Evolutionary conservation across 2,888 invertebrate species (phyloP), one percentile per base, ranked within the genome.

Genomic region (Geotrupes spiniger): DNA sequence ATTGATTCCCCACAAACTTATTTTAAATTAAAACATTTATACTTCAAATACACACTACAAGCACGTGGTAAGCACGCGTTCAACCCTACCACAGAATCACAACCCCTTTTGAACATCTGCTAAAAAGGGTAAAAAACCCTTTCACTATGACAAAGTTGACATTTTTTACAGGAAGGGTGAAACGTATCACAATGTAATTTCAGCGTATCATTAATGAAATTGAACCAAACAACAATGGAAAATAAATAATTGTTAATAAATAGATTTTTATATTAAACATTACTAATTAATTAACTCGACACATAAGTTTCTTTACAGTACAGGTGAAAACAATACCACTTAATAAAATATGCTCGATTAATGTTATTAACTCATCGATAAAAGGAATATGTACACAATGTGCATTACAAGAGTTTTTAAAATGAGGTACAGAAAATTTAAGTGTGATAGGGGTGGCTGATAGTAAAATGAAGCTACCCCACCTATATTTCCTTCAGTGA

Each of bases 41-140:
- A 10, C 12, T 33, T 33, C 5, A 33, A 33, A 14, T 17, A 25
- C 48, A 33, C 33, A 31, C 27, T 38, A 14, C 44, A 40, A 27
- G 21, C 54, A 46, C 49, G 51, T 47, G 51, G 3, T 36, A 11
- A 10, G 25, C 47, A 46, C 44, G 46, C 36, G 37, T 45, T 33
- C 33, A 38, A 49, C 42, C 43, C 49, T 39, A 37, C 36, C 33
- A 38, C 33, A 36, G 33, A 40, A 21, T 42, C 26, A 29, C 42
- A 33, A 49, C 53, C 53, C 51, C 47, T 47, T 50, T 47, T 10
- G 41, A 52, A 41, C 52, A 56, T 48, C 54, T 54, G 54, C 44
- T 51, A 51, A 54, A 52, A 52, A 47, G 53, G 53, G 53, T 43
- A 49, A 42, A 21, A 26, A 54, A 44, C 51, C 53, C 47, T 56